These are phyloP conservation scores for Mystacornis crossleyi DNA, from an alignment of 2,113 vertebrate species.

Conservation along the genomic window DNA sequence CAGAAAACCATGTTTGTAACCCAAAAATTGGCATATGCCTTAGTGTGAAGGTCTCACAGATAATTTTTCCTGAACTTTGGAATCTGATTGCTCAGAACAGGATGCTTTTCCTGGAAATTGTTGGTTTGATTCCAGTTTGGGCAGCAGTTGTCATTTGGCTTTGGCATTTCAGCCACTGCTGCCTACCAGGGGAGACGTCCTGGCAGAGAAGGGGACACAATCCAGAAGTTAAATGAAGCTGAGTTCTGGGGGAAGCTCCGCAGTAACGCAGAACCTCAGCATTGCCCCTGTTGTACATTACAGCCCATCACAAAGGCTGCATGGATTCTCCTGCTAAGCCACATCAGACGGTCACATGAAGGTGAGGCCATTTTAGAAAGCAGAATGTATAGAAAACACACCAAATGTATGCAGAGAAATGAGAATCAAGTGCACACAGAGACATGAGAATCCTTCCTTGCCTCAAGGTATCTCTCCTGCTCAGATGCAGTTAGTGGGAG, in stretches of 20 bases:
- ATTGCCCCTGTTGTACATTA: background rate
- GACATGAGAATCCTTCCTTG: background rate
- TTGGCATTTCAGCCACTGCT: background rate
- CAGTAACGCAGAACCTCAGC: background rate
- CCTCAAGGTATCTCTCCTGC: background rate
- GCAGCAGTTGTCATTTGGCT: background rate
- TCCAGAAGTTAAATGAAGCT: background rate
- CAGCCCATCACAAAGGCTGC: background rate
- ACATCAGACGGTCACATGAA: background rate
- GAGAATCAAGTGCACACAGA: background rate
- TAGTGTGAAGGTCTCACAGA: background rate
- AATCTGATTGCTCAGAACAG: background rate
- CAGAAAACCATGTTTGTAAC: background rate
- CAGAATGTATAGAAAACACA: rapidly evolving
- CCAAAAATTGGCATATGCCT: background rate
- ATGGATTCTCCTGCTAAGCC: background rate
- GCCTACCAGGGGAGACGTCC: background rate
- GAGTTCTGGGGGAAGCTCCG: background rate
- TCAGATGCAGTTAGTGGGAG: background rate
- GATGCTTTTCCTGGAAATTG: background rate
- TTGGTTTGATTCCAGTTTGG: background rate
- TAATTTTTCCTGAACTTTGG: background rate
- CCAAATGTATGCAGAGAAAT: background rate
- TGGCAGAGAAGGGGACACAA: background rate
- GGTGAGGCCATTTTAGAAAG: background rate